Evolutionary conservation across 2,888 invertebrate genomes (phyloP), one percentile per base, ranked within the genome.

Genomic region (Gymnosoma rotundatum): DNA sequence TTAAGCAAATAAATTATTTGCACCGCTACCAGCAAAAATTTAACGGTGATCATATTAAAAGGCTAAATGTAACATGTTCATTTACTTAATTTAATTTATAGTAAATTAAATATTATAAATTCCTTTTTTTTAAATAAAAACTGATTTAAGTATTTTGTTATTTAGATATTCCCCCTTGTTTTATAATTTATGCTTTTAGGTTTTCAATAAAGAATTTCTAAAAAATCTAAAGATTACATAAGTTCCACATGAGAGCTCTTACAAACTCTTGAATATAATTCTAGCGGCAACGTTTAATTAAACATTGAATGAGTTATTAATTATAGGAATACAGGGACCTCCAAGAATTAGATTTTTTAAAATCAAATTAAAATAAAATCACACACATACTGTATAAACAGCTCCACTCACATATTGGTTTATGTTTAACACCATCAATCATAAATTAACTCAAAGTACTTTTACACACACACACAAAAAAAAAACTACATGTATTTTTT

Each of bases 221-320:
- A 50, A 52, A 52, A 21, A 32, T 16, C 16, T 9, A 42, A 38
- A 54, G n/a, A 20, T 56, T 45, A 12, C 20, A 20, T 21, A 67
- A 67, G 72, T 79, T 79, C 25, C 73, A 60, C 66, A 60, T 73
- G 66, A 79, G 73, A 66, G 69, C 50, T 32, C 9, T 25, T 78
- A 32, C 9, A 14, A 58, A 14, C 45, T 56, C 18, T 7, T 18
- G n/a, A 38, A 32, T 60, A 16, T 16, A 9, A 32, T 70, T 45
- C 50, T n/a, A 63, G 63, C 70, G 78, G 56, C 56, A 56, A 36
- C 8, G 18, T 32, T 32, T 32, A 32, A 32, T 32, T 1, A 58
- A 78, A 48, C 18, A 4, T 18, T n/a, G 18, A 32, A 32, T 32
- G 3, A 32, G 32, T 5, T 32, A 32, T 32, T 6, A 63, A 16